phyloP scores from a whole-genome alignment of 2,113 vertebrate genomes.

The Athene cunicularia region DNA sequence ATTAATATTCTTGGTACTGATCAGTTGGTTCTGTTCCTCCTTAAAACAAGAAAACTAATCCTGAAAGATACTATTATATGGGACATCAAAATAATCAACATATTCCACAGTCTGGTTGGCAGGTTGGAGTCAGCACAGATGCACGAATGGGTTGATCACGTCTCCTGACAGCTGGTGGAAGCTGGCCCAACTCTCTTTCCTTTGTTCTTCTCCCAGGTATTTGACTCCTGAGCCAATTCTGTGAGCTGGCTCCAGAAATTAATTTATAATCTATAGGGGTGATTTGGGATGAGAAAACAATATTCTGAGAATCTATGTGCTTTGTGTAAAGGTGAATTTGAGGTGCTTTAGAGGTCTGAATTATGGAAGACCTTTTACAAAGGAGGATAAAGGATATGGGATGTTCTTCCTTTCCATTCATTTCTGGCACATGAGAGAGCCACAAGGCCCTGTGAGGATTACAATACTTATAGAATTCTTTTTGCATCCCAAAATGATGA shows the following conservation, averaged over 20 bases:
- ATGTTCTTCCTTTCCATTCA: background rate
- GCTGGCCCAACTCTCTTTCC: background rate
- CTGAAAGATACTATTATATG: background rate
- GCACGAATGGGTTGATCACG: background rate
- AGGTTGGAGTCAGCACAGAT: constrained; percentile 2
- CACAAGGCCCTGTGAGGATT: background rate
- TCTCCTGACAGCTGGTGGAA: constrained; percentile 3
- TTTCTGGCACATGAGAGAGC: background rate
- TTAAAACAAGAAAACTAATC: background rate
- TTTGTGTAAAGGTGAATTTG: background rate
- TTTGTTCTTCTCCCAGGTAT: constrained; percentile 15
- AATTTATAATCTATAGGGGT: background rate
- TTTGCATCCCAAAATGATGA: background rate
- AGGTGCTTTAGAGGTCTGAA: background rate
- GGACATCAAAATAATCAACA: background rate
- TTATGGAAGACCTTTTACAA: background rate
- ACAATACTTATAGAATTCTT: background rate
- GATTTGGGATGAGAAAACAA: background rate
- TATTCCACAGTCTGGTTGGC: background rate
- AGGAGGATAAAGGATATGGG: background rate
- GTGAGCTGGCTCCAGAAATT: background rate
- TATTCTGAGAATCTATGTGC: background rate
- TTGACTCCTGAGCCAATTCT: background rate
- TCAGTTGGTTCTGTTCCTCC: background rate
- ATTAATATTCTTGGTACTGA: background rate